Conservation (phyloP, 2,888 invertebrate genomes). For the Tachina grossa region DNA sequence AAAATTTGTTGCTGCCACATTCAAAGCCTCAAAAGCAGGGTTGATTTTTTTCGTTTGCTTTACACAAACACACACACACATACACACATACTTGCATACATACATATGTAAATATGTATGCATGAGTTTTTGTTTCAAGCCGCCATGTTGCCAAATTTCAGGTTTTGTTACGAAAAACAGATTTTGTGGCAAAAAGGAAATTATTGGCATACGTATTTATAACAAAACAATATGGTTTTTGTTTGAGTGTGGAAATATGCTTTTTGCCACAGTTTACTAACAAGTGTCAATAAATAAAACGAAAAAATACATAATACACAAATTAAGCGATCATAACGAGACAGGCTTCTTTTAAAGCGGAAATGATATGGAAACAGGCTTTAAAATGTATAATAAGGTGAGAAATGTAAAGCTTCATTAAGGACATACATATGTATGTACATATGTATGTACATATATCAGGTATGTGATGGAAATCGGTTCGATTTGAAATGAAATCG, state of each 20-base stretch:
- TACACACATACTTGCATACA: not conserved
- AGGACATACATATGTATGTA: too few species aligned
- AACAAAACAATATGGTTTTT: constrained; percentile 18
- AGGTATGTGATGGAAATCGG: too few species aligned
- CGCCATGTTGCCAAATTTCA: constrained; percentile 63
- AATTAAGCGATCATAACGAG: constrained; percentile 2
- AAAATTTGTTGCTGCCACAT: constrained; percentile 48
- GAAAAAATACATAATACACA: constrained; percentile 1
- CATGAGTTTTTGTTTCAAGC: not conserved
- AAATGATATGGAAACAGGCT: not conserved
- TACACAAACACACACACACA: not conserved
- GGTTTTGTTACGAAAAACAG: not conserved
- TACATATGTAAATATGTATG: not conserved
- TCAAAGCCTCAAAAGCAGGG: constrained; percentile 51
- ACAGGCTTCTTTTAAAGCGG: not conserved
- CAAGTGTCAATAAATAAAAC: constrained; percentile 45
- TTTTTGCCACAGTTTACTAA: constrained; percentile 48
- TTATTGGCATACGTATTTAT: constrained; percentile 45
- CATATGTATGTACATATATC: too few species aligned
- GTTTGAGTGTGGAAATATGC: constrained; percentile 6
- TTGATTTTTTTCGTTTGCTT: constrained; percentile 47
- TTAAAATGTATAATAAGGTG: not conserved
- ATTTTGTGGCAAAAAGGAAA: constrained; percentile 43
- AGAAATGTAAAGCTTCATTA: not conserved
- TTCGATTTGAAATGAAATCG: too few species aligned